These are phyloP conservation scores for Styela clava DNA, from an alignment of 23 tunicate genomes.

Conservation along the genomic window DNA sequence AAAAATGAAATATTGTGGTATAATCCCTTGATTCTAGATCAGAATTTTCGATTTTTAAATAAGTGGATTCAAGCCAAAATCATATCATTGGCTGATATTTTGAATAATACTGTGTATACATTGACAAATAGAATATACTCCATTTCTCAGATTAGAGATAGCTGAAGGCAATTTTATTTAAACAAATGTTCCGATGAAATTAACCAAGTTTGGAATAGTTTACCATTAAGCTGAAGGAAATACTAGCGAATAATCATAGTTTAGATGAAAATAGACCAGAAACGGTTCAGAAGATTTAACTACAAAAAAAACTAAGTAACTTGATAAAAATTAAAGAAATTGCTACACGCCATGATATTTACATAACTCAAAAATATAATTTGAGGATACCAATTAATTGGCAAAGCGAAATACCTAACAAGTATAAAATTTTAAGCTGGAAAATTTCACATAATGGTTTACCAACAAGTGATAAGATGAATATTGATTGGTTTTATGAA, in stretches of 20 bases:
- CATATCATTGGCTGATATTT: neutral
- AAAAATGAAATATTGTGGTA: neutral
- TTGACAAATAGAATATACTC: too few relatives aligned
- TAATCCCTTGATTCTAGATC: neutral
- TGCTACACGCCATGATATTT: neutral
- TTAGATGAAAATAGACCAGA: neutral
- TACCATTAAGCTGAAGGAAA: neutral
- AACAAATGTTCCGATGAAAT: neutral
- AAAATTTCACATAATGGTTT: neutral
- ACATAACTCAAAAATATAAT: neutral
- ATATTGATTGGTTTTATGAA: neutral
- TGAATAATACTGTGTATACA: too few relatives aligned
- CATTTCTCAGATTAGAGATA: too few relatives aligned
- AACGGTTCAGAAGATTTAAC: neutral
- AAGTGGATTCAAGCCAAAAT: neutral
- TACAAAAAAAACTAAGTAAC: neutral
- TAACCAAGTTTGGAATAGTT: neutral
- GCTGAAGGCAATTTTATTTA: neutral
- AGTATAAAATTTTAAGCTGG: neutral
- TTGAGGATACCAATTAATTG: neutral
- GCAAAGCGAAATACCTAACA: neutral
- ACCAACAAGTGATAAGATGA: neutral
- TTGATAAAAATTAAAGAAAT: too few relatives aligned
- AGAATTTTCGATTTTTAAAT: neutral
- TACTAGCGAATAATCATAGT: neutral